Conservation (phyloP, 2,113 vertebrate genomes). For the Theropithecus gelada region DNA sequence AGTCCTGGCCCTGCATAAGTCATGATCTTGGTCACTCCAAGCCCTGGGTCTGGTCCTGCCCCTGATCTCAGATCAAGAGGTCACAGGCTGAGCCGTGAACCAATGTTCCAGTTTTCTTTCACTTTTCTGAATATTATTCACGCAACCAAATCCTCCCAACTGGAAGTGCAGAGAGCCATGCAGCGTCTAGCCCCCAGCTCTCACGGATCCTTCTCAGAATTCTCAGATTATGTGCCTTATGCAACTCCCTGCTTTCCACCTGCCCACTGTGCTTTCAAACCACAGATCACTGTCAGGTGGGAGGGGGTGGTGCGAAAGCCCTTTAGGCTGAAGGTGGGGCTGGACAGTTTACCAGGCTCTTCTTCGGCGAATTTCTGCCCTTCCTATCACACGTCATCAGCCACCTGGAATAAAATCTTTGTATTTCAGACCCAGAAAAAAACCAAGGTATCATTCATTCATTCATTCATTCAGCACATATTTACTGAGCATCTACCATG, state of each 20-base stretch:
- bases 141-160: background rate
- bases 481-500: background rate
- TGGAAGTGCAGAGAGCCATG: background rate
- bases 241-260: background rate
- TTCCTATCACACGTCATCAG: background rate
- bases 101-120: background rate
- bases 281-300: rapidly evolving
- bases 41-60: background rate
- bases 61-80: background rate
- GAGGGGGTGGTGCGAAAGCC: background rate
- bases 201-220: background rate
- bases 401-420: background rate
- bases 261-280: too few species aligned
- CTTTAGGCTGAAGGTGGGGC: background rate
- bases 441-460: background rate
- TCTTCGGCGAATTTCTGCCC: background rate
- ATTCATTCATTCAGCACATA: background rate
- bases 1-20: background rate
- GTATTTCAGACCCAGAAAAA: background rate
- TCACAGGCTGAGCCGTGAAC: background rate
- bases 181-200: background rate
- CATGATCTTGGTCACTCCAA: background rate
- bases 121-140: background rate
- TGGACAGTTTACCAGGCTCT: too few species aligned
- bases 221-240: background rate